Conservation (phyloP, 1,140 invertebrate species). For the Zelostemma sp. region DNA sequence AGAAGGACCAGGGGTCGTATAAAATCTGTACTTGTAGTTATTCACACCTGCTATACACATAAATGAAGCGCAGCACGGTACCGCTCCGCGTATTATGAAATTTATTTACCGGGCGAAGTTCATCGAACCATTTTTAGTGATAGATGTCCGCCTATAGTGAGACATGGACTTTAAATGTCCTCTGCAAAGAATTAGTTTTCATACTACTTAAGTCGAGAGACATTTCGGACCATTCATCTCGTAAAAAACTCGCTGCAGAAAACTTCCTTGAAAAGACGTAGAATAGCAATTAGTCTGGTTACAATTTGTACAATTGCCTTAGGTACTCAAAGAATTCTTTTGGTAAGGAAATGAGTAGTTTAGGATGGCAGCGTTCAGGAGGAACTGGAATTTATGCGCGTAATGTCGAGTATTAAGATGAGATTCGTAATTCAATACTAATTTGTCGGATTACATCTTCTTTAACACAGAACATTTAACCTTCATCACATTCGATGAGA, state of each 20-base stretch:
- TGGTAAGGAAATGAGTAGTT: no score
- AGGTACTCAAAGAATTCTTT: no score
- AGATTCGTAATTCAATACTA: conserved; percentile 45
- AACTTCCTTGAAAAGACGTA: no score
- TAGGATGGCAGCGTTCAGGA: no score
- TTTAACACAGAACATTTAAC: conserved; percentile 56
- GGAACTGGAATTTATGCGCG: conserved; percentile 1
- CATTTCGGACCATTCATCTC: no score
- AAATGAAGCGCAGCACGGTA: conserved; percentile 1
- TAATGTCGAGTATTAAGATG: conserved; percentile 24
- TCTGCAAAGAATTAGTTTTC: no score
- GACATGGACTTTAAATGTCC: background rate
- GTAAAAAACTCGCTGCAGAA: no score
- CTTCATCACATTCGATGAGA: conserved; percentile 56
- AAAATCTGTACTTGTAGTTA: conserved; percentile 2
- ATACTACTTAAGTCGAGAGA: no score
- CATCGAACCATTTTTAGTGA: conserved; percentile 3
- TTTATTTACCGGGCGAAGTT: background rate
- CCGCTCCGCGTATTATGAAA: background rate
- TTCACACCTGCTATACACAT: conserved; percentile 12
- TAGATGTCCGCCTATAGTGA: background rate
- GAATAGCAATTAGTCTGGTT: no score
- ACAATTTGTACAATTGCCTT: no score
- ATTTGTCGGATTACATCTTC: conserved; percentile 38
- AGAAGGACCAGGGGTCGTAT: background rate